These are phyloP conservation scores for Caradrina kadenii DNA, from an alignment of 2,888 invertebrate species.

Conservation along the genomic window DNA sequence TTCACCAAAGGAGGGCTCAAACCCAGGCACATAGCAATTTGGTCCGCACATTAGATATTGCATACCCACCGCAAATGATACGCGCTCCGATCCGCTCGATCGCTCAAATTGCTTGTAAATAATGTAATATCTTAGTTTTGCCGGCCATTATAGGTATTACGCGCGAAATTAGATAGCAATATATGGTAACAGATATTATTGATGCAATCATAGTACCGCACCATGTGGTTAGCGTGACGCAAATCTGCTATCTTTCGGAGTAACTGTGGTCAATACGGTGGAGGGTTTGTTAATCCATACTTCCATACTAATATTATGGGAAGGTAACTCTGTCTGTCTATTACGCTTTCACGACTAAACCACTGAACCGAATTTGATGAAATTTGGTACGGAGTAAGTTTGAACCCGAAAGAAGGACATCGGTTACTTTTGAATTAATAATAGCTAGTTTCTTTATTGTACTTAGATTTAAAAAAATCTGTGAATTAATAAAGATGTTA, in stretches of 20 bases:
- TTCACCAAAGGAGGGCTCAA: conserved; percentile 28
- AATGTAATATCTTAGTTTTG: conserved; percentile 56
- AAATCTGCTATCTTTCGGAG: conserved; percentile 23
- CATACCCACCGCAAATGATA: conserved; percentile 60
- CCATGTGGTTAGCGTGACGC: conserved; percentile 28
- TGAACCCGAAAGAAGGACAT: no score
- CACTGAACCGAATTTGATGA: no score
- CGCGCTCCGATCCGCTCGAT: conserved; percentile 46
- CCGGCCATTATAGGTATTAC: conserved; percentile 54
- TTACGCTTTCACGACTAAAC: no score
- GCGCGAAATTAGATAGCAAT: conserved; percentile 54
- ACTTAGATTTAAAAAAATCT: no score
- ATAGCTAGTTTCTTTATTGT: no score
- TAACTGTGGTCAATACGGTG: conserved; percentile 25
- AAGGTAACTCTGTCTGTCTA: no score
- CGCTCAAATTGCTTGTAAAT: conserved; percentile 59
- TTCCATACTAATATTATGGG: no score
- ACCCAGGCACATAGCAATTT: conserved; percentile 41
- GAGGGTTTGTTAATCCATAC: not conserved
- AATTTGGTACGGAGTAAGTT: no score
- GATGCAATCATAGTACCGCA: conserved; percentile 40
- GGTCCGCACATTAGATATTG: conserved; percentile 39
- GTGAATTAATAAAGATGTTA: not conserved
- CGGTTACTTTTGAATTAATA: no score
- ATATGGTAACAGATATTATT: conserved; percentile 50